A percentile compares a stretch with the other conserved stretches of the same genome.
Evolutionary conservation across 2,113 vertebrate genomes (phyloP).

Genomic region (Ancistrus triradiatus): DNA sequence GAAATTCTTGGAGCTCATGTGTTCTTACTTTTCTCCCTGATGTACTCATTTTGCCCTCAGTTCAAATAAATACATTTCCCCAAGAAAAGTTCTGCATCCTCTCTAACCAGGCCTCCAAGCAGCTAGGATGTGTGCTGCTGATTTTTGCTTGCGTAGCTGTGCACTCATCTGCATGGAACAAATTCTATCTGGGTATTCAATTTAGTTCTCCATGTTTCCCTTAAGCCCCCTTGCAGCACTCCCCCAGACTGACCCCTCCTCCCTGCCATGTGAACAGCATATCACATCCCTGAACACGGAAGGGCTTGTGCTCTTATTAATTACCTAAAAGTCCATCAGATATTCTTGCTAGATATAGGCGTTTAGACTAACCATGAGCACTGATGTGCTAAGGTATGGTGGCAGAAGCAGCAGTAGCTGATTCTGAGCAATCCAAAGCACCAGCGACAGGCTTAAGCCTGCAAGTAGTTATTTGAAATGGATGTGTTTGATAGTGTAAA

Average conservation of each 20-base stretch:
- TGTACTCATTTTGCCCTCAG: too few relatives aligned
- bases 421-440: conserved; percentile 41
- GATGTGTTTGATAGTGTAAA: conserved; percentile 46
- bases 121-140: conserved; percentile 66
- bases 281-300: conserved; percentile 67
- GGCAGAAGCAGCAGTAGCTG: conserved; percentile 38
- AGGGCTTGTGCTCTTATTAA: conserved; percentile 69
- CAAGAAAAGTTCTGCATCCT: conserved; percentile 31
- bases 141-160: conserved; percentile 66
- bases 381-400: conserved; percentile 57
- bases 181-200: conserved; percentile 73
- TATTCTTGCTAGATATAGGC: conserved; percentile 69
- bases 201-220: conserved; percentile 72
- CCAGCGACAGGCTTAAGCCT: conserved; percentile 36
- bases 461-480: conserved; percentile 60
- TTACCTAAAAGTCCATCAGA: conserved; percentile 71
- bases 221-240: conserved; percentile 65
- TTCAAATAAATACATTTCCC: too few relatives aligned
- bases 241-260: conserved; percentile 41
- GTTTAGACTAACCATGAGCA: conserved; percentile 59
- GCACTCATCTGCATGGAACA: conserved; percentile 69
- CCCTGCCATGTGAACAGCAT: conserved; percentile 71
- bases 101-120: conserved; percentile 44
- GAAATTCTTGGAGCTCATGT: too few relatives aligned
- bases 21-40: too few relatives aligned